Conservation (phyloP, 2,888 invertebrate species). For the Zhengitettix transpicula region DNA sequence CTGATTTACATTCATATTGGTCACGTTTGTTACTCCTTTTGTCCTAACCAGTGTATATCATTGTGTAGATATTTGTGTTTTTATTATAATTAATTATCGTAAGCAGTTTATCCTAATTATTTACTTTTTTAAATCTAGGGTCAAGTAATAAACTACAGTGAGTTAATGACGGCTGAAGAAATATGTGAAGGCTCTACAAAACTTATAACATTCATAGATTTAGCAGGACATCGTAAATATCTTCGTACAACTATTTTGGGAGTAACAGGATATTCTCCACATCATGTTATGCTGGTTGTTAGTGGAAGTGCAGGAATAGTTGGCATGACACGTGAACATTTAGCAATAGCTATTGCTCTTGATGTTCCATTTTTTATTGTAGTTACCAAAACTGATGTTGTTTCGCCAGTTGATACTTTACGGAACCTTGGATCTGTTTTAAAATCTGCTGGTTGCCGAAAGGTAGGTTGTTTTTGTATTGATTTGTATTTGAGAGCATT, state of each 20-base stretch:
- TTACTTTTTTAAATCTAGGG: slow-evolving; percentile 31
- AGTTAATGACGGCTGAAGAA: slow-evolving; percentile 80
- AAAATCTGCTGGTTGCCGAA: slow-evolving; percentile 45
- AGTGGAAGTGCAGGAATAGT: slow-evolving; percentile 67
- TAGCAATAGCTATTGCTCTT: slow-evolving; percentile 63
- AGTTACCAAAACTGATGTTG: slow-evolving; percentile 80
- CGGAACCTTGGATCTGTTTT: slow-evolving; percentile 42
- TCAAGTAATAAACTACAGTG: slow-evolving; percentile 68
- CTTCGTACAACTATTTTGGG: slow-evolving; percentile 90
- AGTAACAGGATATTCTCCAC: slow-evolving; percentile 81
- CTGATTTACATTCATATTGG: no score
- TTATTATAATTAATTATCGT: no score
- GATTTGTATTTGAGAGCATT: not conserved
- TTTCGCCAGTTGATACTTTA: slow-evolving; percentile 32
- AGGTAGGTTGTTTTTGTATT: slow-evolving; percentile 18
- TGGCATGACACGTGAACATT: slow-evolving; percentile 77
- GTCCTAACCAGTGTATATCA: no score
- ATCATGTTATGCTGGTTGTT: slow-evolving; percentile 76
- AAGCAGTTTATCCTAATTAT: no score
- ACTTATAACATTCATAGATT: slow-evolving; percentile 84
- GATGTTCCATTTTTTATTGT: slow-evolving; percentile 86
- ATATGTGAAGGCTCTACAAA: slow-evolving; percentile 87
- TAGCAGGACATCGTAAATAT: slow-evolving; percentile 93
- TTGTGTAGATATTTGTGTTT: no score
- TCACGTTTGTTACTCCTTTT: no score